A percentile compares a stretch with the other conserved stretches of the same genome.
phyloP scores from a whole-genome alignment of 1,140 invertebrate species.

The Zaprionus vittiger region DNA sequence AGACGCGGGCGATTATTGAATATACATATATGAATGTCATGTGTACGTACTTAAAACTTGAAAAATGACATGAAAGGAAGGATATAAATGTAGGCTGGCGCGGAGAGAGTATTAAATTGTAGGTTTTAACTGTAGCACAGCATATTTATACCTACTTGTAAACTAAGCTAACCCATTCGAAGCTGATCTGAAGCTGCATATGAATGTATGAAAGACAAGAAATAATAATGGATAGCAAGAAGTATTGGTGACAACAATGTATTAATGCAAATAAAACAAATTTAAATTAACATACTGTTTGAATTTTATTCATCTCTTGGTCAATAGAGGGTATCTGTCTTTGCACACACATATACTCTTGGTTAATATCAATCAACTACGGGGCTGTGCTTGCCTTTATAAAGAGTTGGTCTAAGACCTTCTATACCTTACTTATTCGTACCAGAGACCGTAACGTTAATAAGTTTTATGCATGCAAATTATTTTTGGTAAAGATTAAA shows the following conservation, averaged over 20 bases:
- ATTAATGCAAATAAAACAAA: constrained; percentile 57
- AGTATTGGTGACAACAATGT: constrained; percentile 44
- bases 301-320: neutral
- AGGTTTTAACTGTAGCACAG: constrained; percentile 54
- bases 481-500: too few relatives aligned
- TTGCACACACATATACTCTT: too few relatives aligned
- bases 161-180: constrained; percentile 33
- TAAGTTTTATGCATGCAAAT: too few relatives aligned
- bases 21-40: neutral
- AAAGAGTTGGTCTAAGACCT: too few relatives aligned
- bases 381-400: too few relatives aligned
- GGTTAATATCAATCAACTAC: too few relatives aligned
- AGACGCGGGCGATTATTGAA: neutral
- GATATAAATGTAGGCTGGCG: constrained; percentile 19
- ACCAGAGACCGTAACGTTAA: too few relatives aligned
- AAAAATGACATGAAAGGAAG: constrained; percentile 4
- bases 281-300: neutral
- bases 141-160: constrained; percentile 54
- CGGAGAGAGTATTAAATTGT: constrained; percentile 38
- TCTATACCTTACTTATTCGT: too few relatives aligned
- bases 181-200: constrained; percentile 25
- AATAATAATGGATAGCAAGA: constrained; percentile 11
- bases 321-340: too few relatives aligned
- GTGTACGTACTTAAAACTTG: neutral
- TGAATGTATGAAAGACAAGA: constrained; percentile 30